A percentile compares a stretch with the other conserved stretches of the same genome.
These are phyloP conservation scores for Gopherus evgoodei DNA, from an alignment of 2,113 vertebrate genomes.

Conservation along the genomic window DNA sequence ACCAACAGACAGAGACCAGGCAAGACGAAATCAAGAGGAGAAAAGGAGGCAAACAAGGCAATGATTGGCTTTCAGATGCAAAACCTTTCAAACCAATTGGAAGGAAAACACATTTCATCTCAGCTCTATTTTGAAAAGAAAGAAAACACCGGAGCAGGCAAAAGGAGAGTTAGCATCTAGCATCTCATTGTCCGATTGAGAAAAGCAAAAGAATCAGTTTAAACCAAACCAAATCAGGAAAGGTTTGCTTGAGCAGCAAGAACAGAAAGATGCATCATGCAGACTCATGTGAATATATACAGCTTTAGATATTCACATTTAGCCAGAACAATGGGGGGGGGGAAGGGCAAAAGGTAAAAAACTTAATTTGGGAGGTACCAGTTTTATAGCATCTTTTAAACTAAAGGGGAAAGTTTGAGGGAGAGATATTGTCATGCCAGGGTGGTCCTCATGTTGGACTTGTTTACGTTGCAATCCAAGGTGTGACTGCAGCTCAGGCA, in stretches of 20 bases:
- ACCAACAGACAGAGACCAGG: conserved; percentile 69
- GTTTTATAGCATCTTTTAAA: conserved; percentile 29
- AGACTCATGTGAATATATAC: conserved; percentile 29
- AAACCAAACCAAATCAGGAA: conserved; percentile 13
- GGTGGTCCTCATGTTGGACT: conserved; percentile 40
- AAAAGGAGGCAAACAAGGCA: conserved; percentile 40
- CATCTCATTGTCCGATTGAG: conserved; percentile 39
- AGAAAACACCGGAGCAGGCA: conserved; percentile 63
- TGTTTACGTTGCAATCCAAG: not conserved
- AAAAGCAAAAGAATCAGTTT: conserved; percentile 48
- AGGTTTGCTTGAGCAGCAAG: conserved; percentile 25
- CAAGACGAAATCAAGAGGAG: conserved; percentile 42
- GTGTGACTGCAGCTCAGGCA: not conserved
- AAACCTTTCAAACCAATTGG: conserved; percentile 44
- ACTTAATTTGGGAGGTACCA: not conserved
- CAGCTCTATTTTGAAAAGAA: conserved; percentile 59
- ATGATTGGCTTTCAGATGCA: conserved; percentile 25
- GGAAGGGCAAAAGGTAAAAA: not conserved
- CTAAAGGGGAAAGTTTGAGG: not conserved
- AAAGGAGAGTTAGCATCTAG: conserved; percentile 9
- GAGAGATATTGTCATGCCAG: conserved; percentile 39
- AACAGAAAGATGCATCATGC: conserved; percentile 59
- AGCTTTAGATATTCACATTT: conserved; percentile 26
- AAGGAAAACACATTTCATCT: not conserved
- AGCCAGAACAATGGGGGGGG: conserved; percentile 33